Base-by-base conservation (phyloP, 1,140 invertebrate genomes). In the Pentalonia nigronervosa region DNA sequence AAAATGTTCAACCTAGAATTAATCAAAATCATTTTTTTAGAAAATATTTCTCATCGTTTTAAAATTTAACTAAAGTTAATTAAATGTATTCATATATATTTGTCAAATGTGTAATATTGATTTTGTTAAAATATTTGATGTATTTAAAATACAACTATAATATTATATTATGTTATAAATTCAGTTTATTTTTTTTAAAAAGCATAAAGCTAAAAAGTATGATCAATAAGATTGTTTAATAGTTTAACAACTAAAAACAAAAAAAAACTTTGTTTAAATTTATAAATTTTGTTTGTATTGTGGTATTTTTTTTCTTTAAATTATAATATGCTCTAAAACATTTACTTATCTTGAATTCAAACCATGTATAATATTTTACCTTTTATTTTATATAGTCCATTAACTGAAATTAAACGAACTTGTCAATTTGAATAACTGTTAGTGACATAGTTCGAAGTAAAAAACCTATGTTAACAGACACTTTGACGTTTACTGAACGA, bases 361-460 rank as follows among this genome's bases (percentile, higher is more conserved):
- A 9, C 11, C 23, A 4, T 67, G 83, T 30, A 86, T 47, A 30
- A 86, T 25, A 86, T 47, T 47, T 14, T 14, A 86, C 25, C 2
- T 86, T 86, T 86, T 86, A 47, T 11, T 86, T 86, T 86, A 30
- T 47, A 86, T 30, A 30, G 84, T 86, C 45, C 84, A 47, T 86
- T 86, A 47, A 86, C 84, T 14, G 36, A 87, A 87, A 48, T n/a
- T 20, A 87, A 87, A 48, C 25, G 14, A 87, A 87, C 84, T 87
- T 87, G 41, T 87, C 84, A 25, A 87, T 87, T 87, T 45, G 14
- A 87, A 87, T 87, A 48, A 48, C 25, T 48, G 41, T n/a, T 48
- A 48, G 84, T 45, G 45, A 87, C 84, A 48, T n/a, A 2, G 41
- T 23, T 86, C 11, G 14, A 11, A 20, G 45, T 87, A 48, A 87